These are phyloP conservation scores for Podarcis raffonei DNA, from an alignment of 2,113 vertebrate species.

Conservation along the genomic window DNA sequence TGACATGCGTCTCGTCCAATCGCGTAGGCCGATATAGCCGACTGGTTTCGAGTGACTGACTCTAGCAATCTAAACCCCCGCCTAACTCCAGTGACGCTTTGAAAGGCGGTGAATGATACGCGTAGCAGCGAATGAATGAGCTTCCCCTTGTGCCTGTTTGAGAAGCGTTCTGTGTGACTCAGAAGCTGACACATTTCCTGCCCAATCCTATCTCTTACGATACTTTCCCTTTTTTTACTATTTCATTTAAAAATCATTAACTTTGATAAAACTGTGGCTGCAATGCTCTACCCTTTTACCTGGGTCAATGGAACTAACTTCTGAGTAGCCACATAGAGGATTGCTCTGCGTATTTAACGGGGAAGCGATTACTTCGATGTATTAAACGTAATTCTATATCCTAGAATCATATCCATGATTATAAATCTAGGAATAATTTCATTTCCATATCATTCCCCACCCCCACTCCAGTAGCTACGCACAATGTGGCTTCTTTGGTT, in stretches of 20 bases:
- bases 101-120: neutral
- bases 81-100: neutral
- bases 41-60: neutral
- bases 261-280: no score
- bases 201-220: neutral
- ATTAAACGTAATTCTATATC: neutral
- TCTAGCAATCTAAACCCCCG: neutral
- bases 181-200: neutral
- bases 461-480: no score
- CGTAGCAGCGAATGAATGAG: neutral
- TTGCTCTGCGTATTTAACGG: no score
- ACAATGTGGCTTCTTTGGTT: neutral
- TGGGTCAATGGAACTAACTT: no score
- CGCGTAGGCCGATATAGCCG: neutral
- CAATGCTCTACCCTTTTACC: neutral
- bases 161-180: neutral
- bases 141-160: neutral
- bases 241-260: no score
- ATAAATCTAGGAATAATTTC: neutral
- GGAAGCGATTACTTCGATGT: no score
- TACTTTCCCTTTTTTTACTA: no score
- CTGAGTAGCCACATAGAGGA: no score
- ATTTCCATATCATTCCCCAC: neutral
- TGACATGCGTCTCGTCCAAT: neutral
- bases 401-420: neutral